A percentile compares a stretch with the other conserved stretches of the same genome.
Evolutionary conservation across 2,888 invertebrate genomes (phyloP).

Genomic region (Quadroppia sp.): DNA sequence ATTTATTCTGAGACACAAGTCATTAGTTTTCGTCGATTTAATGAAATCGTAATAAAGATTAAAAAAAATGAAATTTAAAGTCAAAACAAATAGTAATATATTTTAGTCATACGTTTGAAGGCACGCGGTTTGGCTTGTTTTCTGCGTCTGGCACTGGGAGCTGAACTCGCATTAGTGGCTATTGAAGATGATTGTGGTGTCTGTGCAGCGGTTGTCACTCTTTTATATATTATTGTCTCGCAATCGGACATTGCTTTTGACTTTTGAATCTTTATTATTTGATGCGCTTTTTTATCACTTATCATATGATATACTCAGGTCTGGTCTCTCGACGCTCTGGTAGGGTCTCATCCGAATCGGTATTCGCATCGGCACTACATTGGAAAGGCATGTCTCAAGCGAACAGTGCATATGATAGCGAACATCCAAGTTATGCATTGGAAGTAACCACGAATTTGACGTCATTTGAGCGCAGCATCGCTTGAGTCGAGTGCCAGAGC

Average conservation of each 20-base stretch:
- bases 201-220: not conserved
- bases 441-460: conserved; percentile 23
- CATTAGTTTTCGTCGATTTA: conserved; percentile 1
- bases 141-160: not conserved
- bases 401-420: not conserved
- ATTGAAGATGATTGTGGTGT: not conserved
- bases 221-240: not conserved
- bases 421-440: conserved; percentile 11
- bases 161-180: conserved; percentile 3
- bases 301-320: not conserved
- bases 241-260: conserved; percentile 10
- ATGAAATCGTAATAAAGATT: not conserved
- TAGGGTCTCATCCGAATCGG: not conserved
- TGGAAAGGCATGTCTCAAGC: not conserved
- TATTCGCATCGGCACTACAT: not conserved
- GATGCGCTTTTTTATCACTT: not conserved
- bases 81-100: not conserved
- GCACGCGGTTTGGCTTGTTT: conserved; percentile 32
- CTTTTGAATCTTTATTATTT: not conserved
- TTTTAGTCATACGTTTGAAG: conserved; percentile 12
- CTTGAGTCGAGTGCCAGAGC: not conserved
- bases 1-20: not conserved
- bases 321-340: conserved; percentile 12
- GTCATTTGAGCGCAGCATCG: conserved; percentile 29
- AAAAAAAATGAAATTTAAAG: not conserved